phyloP scores from a whole-genome alignment of 2,797 vertebrate genomes.

The Sciurus vulgaris region DNA sequence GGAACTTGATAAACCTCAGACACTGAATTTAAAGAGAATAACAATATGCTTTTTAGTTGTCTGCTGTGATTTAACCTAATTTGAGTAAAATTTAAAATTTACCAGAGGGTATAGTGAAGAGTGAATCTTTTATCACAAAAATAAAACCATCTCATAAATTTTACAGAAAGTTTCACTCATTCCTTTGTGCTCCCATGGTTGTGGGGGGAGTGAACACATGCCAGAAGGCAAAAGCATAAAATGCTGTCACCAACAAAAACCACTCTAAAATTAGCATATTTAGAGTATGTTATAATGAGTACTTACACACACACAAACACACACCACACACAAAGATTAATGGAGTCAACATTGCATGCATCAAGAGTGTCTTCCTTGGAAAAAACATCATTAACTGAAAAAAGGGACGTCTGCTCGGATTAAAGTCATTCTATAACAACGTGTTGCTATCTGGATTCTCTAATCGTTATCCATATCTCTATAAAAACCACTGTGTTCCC shows the following conservation, averaged over 20 bases:
- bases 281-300: neutral
- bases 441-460: neutral
- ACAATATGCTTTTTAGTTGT: constrained; percentile 66
- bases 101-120: constrained; percentile 65
- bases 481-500: neutral
- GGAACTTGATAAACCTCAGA: neutral
- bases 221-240: constrained; percentile 36
- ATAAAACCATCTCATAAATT: constrained; percentile 73
- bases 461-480: neutral
- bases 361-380: neutral
- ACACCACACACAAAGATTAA: neutral
- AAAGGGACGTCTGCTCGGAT: neutral
- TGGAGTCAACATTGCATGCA: neutral
- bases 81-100: constrained; percentile 75
- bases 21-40: constrained; percentile 53
- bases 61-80: constrained; percentile 80
- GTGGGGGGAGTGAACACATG: neutral
- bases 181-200: constrained; percentile 28
- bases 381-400: neutral
- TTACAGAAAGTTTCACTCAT: constrained; percentile 57
- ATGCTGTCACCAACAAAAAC: constrained; percentile 8
- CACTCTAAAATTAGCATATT: constrained; percentile 4
- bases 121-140: constrained; percentile 69
- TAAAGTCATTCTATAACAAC: neutral
- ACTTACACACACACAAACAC: neutral